Percentiles rank a stretch among this genome's conserved stretches.
These are phyloP conservation scores for Hippopotamyrus pictus DNA, from an alignment of 2,797 vertebrate genomes.

Conservation along the genomic window DNA sequence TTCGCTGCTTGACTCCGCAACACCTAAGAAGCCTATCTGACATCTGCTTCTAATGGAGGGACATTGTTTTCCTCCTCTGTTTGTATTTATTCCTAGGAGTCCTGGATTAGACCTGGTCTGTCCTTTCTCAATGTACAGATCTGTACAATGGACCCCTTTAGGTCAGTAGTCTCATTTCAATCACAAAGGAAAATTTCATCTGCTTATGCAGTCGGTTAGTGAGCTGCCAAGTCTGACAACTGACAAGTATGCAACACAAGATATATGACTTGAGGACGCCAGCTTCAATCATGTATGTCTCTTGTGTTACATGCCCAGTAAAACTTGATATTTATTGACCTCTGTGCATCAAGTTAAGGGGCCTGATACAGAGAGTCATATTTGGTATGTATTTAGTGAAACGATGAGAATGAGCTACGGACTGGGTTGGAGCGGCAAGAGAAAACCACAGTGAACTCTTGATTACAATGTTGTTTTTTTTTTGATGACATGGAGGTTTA, in stretches of 20 bases:
- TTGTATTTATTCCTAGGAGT: background rate
- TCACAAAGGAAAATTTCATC: background rate
- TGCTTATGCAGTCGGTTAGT: background rate
- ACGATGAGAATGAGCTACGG: background rate
- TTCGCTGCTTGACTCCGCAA: background rate
- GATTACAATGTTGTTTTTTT: background rate
- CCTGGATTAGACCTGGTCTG: background rate
- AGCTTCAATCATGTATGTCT: background rate
- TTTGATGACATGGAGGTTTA: conserved; percentile 12
- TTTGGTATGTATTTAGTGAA: background rate
- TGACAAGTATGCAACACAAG: background rate
- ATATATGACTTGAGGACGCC: background rate
- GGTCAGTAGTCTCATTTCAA: background rate
- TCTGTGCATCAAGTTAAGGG: background rate
- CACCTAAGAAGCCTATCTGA: background rate
- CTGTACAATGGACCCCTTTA: background rate
- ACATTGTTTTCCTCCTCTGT: background rate
- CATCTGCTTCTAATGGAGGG: conserved; percentile 12
- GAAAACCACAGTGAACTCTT: background rate
- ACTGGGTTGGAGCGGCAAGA: background rate
- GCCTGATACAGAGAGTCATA: background rate
- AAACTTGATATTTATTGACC: background rate
- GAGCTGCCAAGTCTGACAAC: background rate
- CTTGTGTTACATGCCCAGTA: background rate
- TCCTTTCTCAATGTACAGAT: background rate